phyloP scores from a whole-genome alignment of 2,113 vertebrate genomes.

The Nerophis lumbriciformis region DNA sequence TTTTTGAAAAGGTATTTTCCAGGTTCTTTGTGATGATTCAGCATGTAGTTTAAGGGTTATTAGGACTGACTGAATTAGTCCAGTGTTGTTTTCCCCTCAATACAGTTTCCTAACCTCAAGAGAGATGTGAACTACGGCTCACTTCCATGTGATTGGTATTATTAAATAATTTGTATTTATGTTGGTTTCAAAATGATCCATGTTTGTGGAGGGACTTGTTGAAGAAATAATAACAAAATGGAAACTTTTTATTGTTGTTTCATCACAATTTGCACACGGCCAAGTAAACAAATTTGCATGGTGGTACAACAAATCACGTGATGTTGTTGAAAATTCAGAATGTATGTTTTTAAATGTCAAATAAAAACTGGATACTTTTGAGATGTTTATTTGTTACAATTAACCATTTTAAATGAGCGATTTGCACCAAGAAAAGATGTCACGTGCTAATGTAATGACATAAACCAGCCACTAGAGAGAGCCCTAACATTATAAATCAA shows the following conservation, averaged over 20 bases:
- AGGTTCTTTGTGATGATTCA: background rate
- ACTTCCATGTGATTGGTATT: too few species aligned
- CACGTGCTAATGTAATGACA: conserved; percentile 2
- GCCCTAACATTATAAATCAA: background rate
- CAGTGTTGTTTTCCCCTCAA: conserved; percentile 33
- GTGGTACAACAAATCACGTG: conserved; percentile 35
- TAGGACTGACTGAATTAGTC: conserved; percentile 39
- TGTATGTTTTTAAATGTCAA: conserved; percentile 26
- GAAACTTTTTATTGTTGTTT: background rate
- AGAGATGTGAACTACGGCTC: too few species aligned
- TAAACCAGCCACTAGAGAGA: conserved; percentile 14
- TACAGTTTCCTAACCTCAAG: too few species aligned
- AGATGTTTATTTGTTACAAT: background rate
- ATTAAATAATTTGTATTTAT: too few species aligned
- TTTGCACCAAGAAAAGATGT: too few species aligned
- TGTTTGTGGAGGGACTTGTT: too few species aligned
- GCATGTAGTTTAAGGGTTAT: conserved; percentile 16
- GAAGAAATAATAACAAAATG: too few species aligned
- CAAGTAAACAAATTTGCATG: conserved; percentile 14
- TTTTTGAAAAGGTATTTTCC: conserved; percentile 33
- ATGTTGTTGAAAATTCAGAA: conserved; percentile 12
- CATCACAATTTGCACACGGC: background rate
- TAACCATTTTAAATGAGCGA: too few species aligned
- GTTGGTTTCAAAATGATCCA: too few species aligned
- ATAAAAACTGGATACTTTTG: conserved; percentile 42